Conservation (phyloP, 2,797 vertebrate genomes). For the Tinamus major region DNA sequence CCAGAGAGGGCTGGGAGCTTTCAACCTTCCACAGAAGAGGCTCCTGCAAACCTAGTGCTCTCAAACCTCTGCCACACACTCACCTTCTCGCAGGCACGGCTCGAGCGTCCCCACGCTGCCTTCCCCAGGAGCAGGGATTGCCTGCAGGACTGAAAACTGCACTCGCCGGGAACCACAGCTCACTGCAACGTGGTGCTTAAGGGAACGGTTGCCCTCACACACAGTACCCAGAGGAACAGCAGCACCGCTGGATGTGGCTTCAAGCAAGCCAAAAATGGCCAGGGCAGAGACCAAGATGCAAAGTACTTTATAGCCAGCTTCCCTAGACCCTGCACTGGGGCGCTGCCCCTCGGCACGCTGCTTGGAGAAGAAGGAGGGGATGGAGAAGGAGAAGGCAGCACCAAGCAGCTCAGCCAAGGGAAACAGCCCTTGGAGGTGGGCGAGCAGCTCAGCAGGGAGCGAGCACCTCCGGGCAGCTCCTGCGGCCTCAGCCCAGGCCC, state of each 20-base stretch:
- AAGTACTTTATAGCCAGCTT: background rate
- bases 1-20: background rate
- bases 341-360: background rate
- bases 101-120: background rate
- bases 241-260: background rate
- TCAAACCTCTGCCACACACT: background rate
- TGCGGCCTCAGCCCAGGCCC: background rate
- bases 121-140: background rate
- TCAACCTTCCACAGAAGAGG: background rate
- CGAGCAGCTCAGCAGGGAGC: background rate
- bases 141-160: background rate
- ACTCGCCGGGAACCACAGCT: fast-evolving
- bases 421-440: background rate
- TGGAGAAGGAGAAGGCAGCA: background rate
- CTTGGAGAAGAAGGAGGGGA: background rate
- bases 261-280: background rate
- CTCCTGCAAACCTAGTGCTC: background rate
- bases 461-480: background rate
- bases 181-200: background rate
- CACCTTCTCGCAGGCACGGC: background rate
- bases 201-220: background rate
- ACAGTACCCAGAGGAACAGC: background rate
- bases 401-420: background rate
- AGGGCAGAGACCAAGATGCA: background rate
- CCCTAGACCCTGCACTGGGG: background rate